Conservation (phyloP, 53 echinoderm and acorn worm genomes). For the Antedon mediterranea region DNA sequence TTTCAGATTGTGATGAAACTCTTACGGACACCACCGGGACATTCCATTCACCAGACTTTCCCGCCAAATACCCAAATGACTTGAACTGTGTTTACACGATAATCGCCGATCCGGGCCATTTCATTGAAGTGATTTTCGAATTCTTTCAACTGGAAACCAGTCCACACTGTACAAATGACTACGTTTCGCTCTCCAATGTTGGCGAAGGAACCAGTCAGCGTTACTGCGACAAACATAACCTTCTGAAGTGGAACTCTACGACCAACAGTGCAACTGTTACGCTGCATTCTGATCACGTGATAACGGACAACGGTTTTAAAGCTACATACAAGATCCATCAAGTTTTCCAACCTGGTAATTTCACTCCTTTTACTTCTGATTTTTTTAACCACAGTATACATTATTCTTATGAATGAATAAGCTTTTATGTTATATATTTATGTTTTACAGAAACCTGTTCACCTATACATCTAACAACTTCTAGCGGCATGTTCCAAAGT, state of each 20-base stretch:
- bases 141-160: no score
- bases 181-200: no score
- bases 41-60: slow-evolving; percentile 14
- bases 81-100: slow-evolving; percentile 30
- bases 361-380: no score
- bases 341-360: no score
- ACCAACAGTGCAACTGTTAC: not conserved
- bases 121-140: no score
- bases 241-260: no score
- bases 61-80: slow-evolving; percentile 32
- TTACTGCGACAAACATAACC: no score
- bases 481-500: slow-evolving; percentile 27
- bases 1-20: slow-evolving; percentile 30
- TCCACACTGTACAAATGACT: no score
- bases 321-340: not conserved
- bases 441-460: not conserved
- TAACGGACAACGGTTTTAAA: not conserved
- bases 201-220: no score
- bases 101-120: slow-evolving; percentile 3
- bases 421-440: no score
- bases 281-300: not conserved
- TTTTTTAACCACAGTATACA: no score
- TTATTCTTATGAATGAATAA: no score
- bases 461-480: slow-evolving; percentile 9
- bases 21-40: slow-evolving; percentile 1